Evolutionary conservation across 2,113 vertebrate genomes (phyloP).

Genomic region (Sminthopsis crassicaudata): DNA sequence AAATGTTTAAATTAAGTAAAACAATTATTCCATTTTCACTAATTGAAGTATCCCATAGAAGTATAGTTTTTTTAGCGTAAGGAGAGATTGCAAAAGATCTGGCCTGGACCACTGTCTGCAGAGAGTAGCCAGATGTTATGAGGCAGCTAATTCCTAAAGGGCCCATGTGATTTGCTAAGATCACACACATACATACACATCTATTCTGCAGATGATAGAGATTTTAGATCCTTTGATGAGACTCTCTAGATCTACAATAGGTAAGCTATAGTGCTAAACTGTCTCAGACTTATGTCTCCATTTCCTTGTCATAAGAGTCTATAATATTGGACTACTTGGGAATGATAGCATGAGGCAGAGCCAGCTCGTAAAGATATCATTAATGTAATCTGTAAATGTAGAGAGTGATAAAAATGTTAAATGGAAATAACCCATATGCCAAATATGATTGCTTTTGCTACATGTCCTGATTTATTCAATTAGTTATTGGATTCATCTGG

Average conservation of each 20-base stretch:
- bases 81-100: neutral
- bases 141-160: neutral
- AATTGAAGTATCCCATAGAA: neutral
- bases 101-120: neutral
- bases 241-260: neutral
- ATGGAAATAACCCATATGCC: neutral
- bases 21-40: neutral
- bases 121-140: neutral
- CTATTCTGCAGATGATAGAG: neutral
- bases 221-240: neutral
- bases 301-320: neutral
- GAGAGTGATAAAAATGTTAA: neutral
- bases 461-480: conserved; percentile 42
- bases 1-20: neutral
- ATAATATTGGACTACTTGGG: neutral
- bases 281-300: neutral
- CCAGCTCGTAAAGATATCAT: neutral
- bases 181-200: neutral
- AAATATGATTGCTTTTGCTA: neutral
- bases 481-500: conserved; percentile 66
- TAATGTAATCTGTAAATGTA: conserved; percentile 33
- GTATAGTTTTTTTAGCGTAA: neutral
- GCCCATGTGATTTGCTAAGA: neutral
- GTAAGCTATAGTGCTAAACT: neutral
- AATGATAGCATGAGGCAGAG: neutral